Evolutionary conservation across 1,140 invertebrate genomes (phyloP).

Genomic region (Caenorhabditis latens): DNA sequence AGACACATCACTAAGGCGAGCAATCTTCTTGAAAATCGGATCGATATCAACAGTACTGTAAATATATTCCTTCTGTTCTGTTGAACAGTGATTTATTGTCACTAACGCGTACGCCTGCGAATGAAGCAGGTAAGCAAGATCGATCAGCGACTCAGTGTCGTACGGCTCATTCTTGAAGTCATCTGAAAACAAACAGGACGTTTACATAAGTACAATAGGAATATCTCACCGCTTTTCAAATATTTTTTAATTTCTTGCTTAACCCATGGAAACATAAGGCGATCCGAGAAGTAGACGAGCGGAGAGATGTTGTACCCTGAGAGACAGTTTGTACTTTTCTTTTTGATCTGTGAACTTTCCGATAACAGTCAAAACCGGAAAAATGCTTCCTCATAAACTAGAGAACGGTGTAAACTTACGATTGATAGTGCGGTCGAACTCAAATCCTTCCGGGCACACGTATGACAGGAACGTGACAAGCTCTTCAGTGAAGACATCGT

Average conservation of each 20-base stretch:
- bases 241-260: constrained; percentile 46
- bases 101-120: constrained; percentile 20
- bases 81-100: too few relatives aligned
- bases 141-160: constrained; percentile 6
- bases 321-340: neutral
- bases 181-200: neutral
- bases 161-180: constrained; percentile 36
- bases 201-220: neutral
- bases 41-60: constrained; percentile 29
- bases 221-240: constrained; percentile 21
- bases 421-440: constrained; percentile 52
- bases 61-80: neutral
- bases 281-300: constrained; percentile 36
- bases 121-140: constrained; percentile 12
- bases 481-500: constrained; percentile 35
- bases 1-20: neutral
- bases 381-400: neutral
- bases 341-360: neutral
- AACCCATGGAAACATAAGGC: constrained; percentile 20
- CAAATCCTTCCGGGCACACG: constrained; percentile 35
- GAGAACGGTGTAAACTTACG: neutral
- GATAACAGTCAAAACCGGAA: neutral
- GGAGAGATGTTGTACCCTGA: constrained; percentile 16
- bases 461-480: constrained; percentile 25
- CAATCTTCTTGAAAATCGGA: constrained; percentile 44